Evolutionary conservation across 92 coral and sea anemone genomes (phyloP), one percentile per base, ranked within the genome.

Genomic region (Bergia sp.): DNA sequence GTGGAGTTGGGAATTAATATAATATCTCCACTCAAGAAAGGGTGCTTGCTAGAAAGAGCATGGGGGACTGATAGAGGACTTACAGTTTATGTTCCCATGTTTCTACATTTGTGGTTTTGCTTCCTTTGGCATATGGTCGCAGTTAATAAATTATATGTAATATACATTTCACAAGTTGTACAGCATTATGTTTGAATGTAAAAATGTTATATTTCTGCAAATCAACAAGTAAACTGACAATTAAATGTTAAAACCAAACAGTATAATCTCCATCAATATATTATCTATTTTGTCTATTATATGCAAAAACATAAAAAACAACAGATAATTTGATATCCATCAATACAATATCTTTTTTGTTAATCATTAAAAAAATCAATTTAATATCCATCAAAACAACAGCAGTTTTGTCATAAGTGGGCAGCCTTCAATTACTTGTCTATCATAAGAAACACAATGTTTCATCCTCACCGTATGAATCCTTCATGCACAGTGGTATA

Each of bases 161-260:
- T 13, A 72, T 21, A 72, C 76, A 55, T 55, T 55, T 73, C 10
- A 73, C 78, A 37, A 73, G 78, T 73, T 73, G 21, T 73, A 73
- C 45, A 73, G 47, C 45, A 38, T 73, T 73, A 73, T 73, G 47
- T 73, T 39, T 73, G 49, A 73, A 73, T 73, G 78, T 73, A 73
- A 73, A 73, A 73, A 73, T 7, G 3, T 8, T 73, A 38, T 73
- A 73, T 73, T 73, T 73, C 78, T 73, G 2, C 78, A 73, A 73
- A 73, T 73, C 78, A 73, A 73, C 78, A 73, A 73, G 78, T 73
- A 36, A 73, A 73, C 78, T 73, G 78, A 73, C 47, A 39, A 73
- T 73, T 38, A 73, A 73, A 38, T 73, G 47, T 73, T 38, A 73
- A 73, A 73, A 8, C 47, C 78, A 73, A 73, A 73, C 78, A 73